These are phyloP conservation scores for Ashinkailepas kermadecensis DNA, from an alignment of 2,888 invertebrate genomes.

Conservation along the genomic window DNA sequence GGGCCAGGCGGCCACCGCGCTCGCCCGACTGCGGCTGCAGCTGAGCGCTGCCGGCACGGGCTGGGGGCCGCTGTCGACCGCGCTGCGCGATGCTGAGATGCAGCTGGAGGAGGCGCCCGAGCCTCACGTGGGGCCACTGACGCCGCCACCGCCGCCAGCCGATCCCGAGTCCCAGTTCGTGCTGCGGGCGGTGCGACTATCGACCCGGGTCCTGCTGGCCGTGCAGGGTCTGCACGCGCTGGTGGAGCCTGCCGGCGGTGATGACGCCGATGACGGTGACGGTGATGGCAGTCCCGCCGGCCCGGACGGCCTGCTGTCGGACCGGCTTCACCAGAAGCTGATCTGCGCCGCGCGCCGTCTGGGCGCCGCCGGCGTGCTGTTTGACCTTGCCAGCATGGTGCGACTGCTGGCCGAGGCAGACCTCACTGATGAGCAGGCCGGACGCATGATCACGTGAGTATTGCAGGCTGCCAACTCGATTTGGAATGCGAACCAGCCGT, in stretches of 20 bases:
- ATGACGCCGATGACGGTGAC: not conserved
- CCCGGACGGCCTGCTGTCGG: not conserved
- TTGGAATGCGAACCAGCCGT: too few relatives aligned
- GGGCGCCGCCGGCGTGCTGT: not conserved
- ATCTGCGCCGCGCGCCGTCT: not conserved
- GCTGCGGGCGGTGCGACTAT: not conserved
- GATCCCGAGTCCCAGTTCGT: not conserved
- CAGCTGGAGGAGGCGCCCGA: not conserved
- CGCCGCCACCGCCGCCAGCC: not conserved
- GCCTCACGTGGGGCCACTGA: not conserved
- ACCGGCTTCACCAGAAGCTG: not conserved
- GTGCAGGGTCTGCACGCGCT: not conserved
- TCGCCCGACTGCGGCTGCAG: not conserved
- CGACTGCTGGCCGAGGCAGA: not conserved
- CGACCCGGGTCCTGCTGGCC: not conserved
- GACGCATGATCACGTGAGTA: slow-evolving; percentile 24
- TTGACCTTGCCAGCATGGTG: not conserved
- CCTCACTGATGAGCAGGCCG: not conserved
- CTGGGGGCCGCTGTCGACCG: not conserved
- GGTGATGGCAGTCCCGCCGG: not conserved
- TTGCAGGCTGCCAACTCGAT: slow-evolving; percentile 9
- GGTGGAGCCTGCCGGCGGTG: not conserved
- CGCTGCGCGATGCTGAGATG: not conserved
- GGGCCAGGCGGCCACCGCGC: not conserved
- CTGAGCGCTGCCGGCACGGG: not conserved